Evolutionary conservation across 2,797 vertebrate genomes (phyloP).

Genomic region (Urosaurus nigricauda): DNA sequence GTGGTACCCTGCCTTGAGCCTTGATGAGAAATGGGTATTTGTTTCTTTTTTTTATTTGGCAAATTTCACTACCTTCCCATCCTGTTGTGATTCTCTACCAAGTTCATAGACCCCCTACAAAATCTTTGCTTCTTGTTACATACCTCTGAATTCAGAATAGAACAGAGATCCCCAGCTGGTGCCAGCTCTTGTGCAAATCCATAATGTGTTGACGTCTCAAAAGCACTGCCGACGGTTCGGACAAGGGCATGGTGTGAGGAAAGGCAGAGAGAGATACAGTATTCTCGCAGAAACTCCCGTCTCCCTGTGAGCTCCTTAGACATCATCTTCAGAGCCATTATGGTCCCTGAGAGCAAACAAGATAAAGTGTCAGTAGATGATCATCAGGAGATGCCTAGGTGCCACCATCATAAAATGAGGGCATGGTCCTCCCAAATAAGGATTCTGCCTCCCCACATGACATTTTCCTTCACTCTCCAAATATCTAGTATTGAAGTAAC

Average conservation of each 20-base stretch:
- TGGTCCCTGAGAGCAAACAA: slow-evolving; percentile 76
- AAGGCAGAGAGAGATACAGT: slow-evolving; percentile 88
- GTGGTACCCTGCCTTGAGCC: no score
- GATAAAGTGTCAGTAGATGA: neutral
- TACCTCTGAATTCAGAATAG: slow-evolving; percentile 83
- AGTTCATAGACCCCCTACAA: neutral
- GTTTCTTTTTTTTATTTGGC: neutral
- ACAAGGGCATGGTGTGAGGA: slow-evolving; percentile 86
- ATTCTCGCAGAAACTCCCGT: slow-evolving; percentile 86
- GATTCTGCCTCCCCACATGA: no score
- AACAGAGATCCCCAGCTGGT: slow-evolving; percentile 86
- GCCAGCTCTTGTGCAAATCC: slow-evolving; percentile 88
- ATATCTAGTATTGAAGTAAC: no score
- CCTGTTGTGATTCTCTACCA: neutral
- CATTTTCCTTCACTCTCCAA: no score
- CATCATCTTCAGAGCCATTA: slow-evolving; percentile 89
- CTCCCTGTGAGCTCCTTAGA: slow-evolving; percentile 79
- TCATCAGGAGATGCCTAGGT: neutral
- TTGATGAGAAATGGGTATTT: no score
- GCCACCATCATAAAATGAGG: no score
- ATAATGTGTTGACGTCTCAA: slow-evolving; percentile 84
- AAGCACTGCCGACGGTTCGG: slow-evolving; percentile 83
- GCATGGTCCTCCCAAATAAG: no score
- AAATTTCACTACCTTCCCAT: neutral
- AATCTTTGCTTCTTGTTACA: slow-evolving; percentile 24